Base-by-base conservation (phyloP, 2,888 invertebrate genomes). In the Phengaris arion region DNA sequence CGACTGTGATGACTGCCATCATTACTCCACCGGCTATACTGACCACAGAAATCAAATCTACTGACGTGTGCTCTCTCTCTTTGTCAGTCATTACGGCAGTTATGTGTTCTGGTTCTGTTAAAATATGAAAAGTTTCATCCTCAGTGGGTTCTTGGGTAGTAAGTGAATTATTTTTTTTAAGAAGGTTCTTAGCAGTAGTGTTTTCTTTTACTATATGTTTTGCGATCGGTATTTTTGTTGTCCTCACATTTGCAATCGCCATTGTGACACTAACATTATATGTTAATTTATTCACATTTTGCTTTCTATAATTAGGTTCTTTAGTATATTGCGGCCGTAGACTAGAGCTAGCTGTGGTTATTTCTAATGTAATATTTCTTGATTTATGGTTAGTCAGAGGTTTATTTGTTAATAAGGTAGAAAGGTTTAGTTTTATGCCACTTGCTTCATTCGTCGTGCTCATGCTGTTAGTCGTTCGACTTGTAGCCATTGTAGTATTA, bases 21-120 rank as follows among this genome's bases (percentile, higher is more conserved):
- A 93, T 90, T 35, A 94, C 88, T 13, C 94, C 94, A 76, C 93
- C 94, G 46, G 91, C 94, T 81, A 94, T 93, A 82, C 94, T 91
- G 81, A 94, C 87, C 76, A 94, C 92, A 57, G 94, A 94, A 81
- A 93, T 85, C 74, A 94, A 85, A 81, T 92, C 91, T 77, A 92
- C 85, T 74, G 93, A 91, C 0, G 87, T 84, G 76, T 85, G 87
- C 48, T 91, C 91, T 75, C 85, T 86, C 59, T 86, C 91, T 80
- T 90, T 93, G 22, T 93, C 93, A 78, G 86, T 91, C 88, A 93
- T 91, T 68, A 94, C 91, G 74, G 94, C 93, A 13, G 94, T 94
- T 78, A 94, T 94, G 83, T 94, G 94, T 85, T 94, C 94, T 78
- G 94, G 94, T 80, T 94, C 94, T 91, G 94, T 94, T 86, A 94